A percentile compares a stretch with the other conserved stretches of the same genome.
phyloP scores from a whole-genome alignment of 2,797 vertebrate genomes.

The Serranus cabrilla region DNA sequence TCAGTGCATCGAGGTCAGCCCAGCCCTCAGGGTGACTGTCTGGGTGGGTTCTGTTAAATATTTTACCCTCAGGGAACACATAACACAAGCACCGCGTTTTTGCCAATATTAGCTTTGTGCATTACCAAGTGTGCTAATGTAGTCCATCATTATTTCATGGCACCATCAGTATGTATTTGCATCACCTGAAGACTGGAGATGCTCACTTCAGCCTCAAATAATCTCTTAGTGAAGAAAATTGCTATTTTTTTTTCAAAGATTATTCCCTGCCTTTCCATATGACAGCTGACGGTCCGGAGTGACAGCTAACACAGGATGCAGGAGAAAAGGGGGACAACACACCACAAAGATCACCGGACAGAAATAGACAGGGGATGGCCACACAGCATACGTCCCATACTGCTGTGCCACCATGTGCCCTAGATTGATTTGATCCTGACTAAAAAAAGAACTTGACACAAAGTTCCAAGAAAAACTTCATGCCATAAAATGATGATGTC shows the following conservation, averaged over 20 bases:
- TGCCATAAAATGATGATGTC: constrained; percentile 3
- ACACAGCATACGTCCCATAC: neutral
- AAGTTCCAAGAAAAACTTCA: neutral
- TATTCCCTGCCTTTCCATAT: constrained; percentile 1
- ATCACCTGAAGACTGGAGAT: constrained; percentile 53
- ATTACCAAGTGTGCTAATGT: constrained; percentile 69
- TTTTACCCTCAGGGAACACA: constrained; percentile 64
- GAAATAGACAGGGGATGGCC: constrained; percentile 24
- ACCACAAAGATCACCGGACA: neutral
- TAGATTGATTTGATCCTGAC: constrained; percentile 29
- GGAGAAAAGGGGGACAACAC: constrained; percentile 14
- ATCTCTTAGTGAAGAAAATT: constrained; percentile 12
- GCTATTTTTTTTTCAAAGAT: constrained; percentile 12
- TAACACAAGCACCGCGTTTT: constrained; percentile 55
- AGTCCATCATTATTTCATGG: constrained; percentile 79
- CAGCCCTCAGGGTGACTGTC: constrained; percentile 58
- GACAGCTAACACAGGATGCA: constrained; percentile 26
- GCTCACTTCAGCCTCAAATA: constrained; percentile 28
- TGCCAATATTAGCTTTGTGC: constrained; percentile 75
- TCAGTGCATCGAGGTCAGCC: constrained; percentile 64
- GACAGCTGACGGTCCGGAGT: constrained; percentile 22
- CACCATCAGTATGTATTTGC: constrained; percentile 53
- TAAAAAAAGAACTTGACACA: constrained; percentile 3
- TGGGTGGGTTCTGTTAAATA: constrained; percentile 71
- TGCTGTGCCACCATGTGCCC: constrained; percentile 11